A percentile compares a stretch with the other conserved stretches of the same genome.
Conservation (phyloP, 2,888 invertebrate species). For the Thumatha senex region DNA sequence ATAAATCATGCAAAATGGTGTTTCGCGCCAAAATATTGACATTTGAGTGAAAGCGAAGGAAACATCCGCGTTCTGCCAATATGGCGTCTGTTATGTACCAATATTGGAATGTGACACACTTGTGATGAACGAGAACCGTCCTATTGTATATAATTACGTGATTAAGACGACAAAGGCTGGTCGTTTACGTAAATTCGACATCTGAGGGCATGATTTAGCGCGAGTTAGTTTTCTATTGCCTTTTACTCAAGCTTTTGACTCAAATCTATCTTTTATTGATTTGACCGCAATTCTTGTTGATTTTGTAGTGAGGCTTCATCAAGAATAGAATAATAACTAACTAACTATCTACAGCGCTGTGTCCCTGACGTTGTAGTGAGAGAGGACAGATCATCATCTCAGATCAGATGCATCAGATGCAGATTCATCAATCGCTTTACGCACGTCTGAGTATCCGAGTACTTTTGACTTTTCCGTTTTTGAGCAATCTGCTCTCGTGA, state of each 20-base stretch:
- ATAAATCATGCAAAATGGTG: constrained; percentile 10
- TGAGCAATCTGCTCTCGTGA: no score
- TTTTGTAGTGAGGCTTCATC: no score
- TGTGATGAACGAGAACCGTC: constrained; percentile 15
- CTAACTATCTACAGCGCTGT: no score
- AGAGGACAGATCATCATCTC: no score
- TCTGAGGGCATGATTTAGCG: background rate
- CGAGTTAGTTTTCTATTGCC: background rate
- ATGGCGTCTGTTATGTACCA: constrained; percentile 30
- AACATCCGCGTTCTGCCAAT: constrained; percentile 14
- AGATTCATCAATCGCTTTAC: no score
- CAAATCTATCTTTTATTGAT: no score
- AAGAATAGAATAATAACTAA: no score
- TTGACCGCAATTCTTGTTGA: no score
- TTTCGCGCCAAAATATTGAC: constrained; percentile 40
- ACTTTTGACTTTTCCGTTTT: no score
- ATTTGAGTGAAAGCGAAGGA: constrained; percentile 16
- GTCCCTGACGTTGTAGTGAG: no score
- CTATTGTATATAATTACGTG: constrained; percentile 22
- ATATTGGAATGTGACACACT: constrained; percentile 31
- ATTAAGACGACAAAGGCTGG: constrained; percentile 18
- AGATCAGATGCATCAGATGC: no score
- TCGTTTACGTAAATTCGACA: constrained; percentile 7
- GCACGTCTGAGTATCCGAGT: no score
- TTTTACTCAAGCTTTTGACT: background rate